Conservation (phyloP, 2,113 vertebrate species). For the Acanthochromis polyacanthus region DNA sequence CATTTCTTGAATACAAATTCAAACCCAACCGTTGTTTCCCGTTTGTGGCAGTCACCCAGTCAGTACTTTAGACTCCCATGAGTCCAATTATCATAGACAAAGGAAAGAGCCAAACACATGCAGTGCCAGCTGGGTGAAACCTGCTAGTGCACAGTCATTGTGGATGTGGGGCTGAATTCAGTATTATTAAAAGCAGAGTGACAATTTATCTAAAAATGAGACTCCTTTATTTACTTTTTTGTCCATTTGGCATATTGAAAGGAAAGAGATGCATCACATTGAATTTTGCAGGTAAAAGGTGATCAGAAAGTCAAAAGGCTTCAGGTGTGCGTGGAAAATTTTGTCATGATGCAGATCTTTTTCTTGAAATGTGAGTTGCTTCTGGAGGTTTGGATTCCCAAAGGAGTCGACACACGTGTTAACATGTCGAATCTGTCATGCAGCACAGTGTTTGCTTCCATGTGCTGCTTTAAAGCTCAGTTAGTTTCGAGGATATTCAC, state of each 20-base stretch:
- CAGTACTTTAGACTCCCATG: constrained; percentile 42
- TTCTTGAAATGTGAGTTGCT: background rate
- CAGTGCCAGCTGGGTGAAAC: constrained; percentile 22
- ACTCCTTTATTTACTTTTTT: background rate
- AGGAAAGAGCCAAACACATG: constrained; percentile 7
- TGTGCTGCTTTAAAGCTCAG: background rate
- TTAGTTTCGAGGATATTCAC: too few relatives aligned
- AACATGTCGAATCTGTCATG: background rate
- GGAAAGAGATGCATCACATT: too few relatives aligned
- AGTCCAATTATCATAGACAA: constrained; percentile 65
- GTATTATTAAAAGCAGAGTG: background rate
- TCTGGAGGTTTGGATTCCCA: too few relatives aligned
- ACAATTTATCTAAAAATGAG: background rate
- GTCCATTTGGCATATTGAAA: too few relatives aligned
- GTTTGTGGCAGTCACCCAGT: background rate
- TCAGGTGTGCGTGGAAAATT: background rate
- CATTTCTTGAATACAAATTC: background rate
- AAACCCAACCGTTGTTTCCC: background rate
- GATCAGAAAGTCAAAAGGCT: constrained; percentile 1
- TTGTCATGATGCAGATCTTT: background rate
- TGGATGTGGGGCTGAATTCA: background rate
- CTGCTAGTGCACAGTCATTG: background rate
- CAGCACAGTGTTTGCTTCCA: background rate
- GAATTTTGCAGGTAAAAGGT: background rate
- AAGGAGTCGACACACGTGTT: too few relatives aligned